Evolutionary conservation across 1,140 invertebrate genomes (phyloP), one percentile per base, ranked within the genome.

Genomic region (Solenopsis invicta): DNA sequence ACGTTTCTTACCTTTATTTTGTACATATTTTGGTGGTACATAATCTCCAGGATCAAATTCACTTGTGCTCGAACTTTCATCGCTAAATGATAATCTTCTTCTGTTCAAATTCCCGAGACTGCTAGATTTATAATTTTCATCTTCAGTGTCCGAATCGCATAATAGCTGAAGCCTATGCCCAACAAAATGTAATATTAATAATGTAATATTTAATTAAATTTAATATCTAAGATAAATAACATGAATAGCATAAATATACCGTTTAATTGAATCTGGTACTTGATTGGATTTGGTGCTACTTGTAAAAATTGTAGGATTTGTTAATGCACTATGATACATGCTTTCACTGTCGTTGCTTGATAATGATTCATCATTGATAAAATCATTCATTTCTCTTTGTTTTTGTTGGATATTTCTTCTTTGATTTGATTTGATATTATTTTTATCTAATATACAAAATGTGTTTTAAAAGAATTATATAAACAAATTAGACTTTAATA

Each of bases 41-140:
- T 93, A 61, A 88, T 95, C 95, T 4, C 91, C 93, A 52, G 95
- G 95, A 88, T 95, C 95, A 88, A 94, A 95, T 91, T 95, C 95
- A 77, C 95, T 95, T 9, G 95, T 95, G 45, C n/a, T 88, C 4
- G 94, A 93, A 87, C 74, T 89, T 10, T 93, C 91, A 50, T 93
- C 90, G 10, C 86, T 93, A 84, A 93, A 95, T 50, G 90, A 93
- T 21, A 95, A 87, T 88, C 87, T 92, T 84, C 85, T 93, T 76
- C 88, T 87, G 54, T 89, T 86, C 13, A 91, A 13, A 18, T 89
- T 21, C 56, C 76, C 45, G 29, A 9, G n/a, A 67, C 9, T 59
- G 5, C 9, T 82, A n/a, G 12, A 82, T 82, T 37, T 56, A 6
- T 92, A 56, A 54, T 89, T 64, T 56, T 94, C 92, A 12, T 88